Conservation (phyloP, 2,888 invertebrate species). For the Ennomos erosarius region DNA sequence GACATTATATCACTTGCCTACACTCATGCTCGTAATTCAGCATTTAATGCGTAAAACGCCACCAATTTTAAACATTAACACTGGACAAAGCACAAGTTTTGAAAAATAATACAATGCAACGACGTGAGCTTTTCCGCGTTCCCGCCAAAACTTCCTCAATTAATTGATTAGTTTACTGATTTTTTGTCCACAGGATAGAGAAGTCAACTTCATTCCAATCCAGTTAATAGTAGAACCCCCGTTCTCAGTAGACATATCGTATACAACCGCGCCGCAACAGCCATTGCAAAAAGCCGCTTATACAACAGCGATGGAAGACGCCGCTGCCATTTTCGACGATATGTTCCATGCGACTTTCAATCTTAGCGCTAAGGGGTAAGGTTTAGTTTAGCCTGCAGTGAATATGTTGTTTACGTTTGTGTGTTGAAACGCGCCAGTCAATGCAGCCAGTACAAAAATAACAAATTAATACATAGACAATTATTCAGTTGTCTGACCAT, state of each 20-base stretch:
- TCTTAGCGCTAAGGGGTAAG: constrained; percentile 89
- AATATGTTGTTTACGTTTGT: neutral
- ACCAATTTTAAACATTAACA: no score
- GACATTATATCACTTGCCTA: no score
- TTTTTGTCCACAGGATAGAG: constrained; percentile 56
- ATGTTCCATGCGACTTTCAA: constrained; percentile 93
- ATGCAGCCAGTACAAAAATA: no score
- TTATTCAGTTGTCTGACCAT: no score
- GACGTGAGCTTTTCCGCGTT: no score
- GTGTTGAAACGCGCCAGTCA: no score
- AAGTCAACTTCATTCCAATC: constrained; percentile 91
- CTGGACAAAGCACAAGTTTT: no score
- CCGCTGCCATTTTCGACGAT: constrained; percentile 85
- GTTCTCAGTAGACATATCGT: constrained; percentile 88
- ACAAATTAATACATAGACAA: no score
- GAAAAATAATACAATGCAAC: no score
- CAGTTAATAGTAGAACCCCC: constrained; percentile 92
- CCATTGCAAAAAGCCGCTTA: constrained; percentile 87
- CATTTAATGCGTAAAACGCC: no score
- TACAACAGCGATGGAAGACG: constrained; percentile 81
- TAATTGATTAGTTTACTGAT: neutral
- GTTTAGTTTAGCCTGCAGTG: constrained; percentile 16
- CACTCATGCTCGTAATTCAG: no score
- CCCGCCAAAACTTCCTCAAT: no score
- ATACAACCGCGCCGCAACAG: constrained; percentile 79